Conservation (phyloP, 2,113 vertebrate genomes). For the Gymnocephalus cernua region DNA sequence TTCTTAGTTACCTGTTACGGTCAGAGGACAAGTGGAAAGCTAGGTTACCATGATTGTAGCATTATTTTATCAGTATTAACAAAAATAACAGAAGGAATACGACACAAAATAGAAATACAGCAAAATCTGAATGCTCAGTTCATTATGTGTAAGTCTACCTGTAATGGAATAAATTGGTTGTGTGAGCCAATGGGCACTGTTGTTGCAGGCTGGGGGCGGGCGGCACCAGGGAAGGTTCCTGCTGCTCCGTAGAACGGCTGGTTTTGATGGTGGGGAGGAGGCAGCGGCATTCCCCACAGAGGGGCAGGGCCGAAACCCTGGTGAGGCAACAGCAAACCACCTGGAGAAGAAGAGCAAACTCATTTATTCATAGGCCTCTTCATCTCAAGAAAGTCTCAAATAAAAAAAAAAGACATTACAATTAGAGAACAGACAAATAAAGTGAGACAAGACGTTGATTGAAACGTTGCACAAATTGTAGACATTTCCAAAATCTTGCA, state of each 20-base stretch:
- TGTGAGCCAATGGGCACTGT: slow-evolving; percentile 87
- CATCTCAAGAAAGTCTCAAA: background rate
- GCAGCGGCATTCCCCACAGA: slow-evolving; percentile 86
- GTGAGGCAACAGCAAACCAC: slow-evolving; percentile 85
- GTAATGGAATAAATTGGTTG: slow-evolving; percentile 96
- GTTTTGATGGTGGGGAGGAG: slow-evolving; percentile 82
- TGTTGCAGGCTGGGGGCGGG: slow-evolving; percentile 75
- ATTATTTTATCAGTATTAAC: background rate
- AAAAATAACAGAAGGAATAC: background rate
- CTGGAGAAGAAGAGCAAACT: slow-evolving; percentile 41
- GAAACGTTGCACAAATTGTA: background rate
- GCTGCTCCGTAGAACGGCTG: slow-evolving; percentile 86
- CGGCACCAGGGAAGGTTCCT: slow-evolving; percentile 86
- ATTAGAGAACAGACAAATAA: background rate
- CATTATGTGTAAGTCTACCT: slow-evolving; percentile 82
- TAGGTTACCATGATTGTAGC: background rate
- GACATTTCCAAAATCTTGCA: background rate
- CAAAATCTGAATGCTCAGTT: background rate
- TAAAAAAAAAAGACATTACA: background rate
- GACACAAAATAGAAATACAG: background rate
- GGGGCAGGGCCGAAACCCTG: slow-evolving; percentile 85
- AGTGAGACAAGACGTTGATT: background rate
- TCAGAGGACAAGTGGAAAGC: background rate
- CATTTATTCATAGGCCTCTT: background rate
- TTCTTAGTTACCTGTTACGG: slow-evolving; percentile 96